Conservation (phyloP, 1,140 invertebrate species). For the Palaemon carinicauda region DNA sequence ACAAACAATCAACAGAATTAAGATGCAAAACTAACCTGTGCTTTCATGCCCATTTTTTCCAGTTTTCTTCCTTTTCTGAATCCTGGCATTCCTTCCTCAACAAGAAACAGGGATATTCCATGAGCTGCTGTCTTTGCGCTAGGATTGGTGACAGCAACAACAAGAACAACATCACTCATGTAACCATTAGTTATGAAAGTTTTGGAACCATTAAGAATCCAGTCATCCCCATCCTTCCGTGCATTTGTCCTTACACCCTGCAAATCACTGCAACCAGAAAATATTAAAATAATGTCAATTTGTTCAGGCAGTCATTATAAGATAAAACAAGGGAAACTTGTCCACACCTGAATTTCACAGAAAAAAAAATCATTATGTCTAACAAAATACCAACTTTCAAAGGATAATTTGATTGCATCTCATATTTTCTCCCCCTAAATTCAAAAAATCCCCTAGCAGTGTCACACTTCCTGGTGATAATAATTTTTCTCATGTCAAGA, state of each 20-base stretch:
- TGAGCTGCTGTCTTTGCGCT: slow-evolving; percentile 66
- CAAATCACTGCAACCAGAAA: slow-evolving; percentile 63
- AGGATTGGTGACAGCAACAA: slow-evolving; percentile 67
- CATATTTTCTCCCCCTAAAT: no score
- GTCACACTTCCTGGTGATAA: no score
- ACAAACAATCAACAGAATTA: neutral
- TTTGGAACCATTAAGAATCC: slow-evolving; percentile 68
- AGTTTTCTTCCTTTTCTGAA: slow-evolving; percentile 67
- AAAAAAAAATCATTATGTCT: neutral
- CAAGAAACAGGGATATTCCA: slow-evolving; percentile 68
- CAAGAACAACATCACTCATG: slow-evolving; percentile 66
- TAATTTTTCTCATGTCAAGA: no score
- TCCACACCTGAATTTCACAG: neutral
- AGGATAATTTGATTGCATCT: no score
- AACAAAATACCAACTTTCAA: no score
- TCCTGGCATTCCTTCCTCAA: slow-evolving; percentile 67
- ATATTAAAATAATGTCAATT: neutral
- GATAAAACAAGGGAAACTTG: neutral
- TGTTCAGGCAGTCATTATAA: no score
- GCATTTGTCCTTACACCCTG: slow-evolving; percentile 67
- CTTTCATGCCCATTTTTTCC: slow-evolving; percentile 67
- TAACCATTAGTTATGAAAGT: slow-evolving; percentile 68
- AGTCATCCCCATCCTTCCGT: slow-evolving; percentile 67
- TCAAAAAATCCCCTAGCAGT: no score
- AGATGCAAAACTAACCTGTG: slow-evolving; percentile 61